Base-by-base conservation (phyloP, 2,113 vertebrate genomes). In the Colistium nudipinnis region DNA sequence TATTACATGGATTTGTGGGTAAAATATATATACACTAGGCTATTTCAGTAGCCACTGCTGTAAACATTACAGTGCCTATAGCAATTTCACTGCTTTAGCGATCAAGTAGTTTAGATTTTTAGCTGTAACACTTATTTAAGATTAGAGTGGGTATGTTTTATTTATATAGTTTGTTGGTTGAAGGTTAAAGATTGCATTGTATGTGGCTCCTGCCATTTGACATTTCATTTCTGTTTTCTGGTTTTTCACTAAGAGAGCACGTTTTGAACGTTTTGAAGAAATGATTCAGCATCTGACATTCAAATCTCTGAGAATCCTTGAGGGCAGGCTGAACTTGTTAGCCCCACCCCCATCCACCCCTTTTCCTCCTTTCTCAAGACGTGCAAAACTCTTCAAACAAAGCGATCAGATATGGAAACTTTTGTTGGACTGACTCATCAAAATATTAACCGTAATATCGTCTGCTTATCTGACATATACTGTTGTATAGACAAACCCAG, bases 21-120 rank as follows among this genome's bases (percentile, higher is more conserved):
- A 63, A 74, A 59, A 63, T 48, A 65, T 52, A 51, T 68, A 73
- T 68, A 73, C 64, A 39, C 38, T 16, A 33, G 65, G 72, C 87
- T 85, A 38, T 73, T 59, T 76, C 20, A 81, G 66, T 71, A 69
- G 54, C 75, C 77, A 38, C 83, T 76, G 83, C 85, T 89, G 86
- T 79, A 78, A 78, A 85, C 76, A 41, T 83, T 60, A 49, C 73
- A 89, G 86, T 89, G 88, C 90, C 88, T 91, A 83, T 80, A 84
- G 79, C 81, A 69, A 81, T 35, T 44, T 74, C 82, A 82, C 78
- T 82, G 79, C 80, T 89, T 82, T 57, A 66, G 66, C 80, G 0
- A 65, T 72, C 63, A 25, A 27, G 38, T 52, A 16, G 17, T 64
- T 80, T 74, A 16, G 39, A 47, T 45, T 66, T 78, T 81, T 61